phyloP scores from a whole-genome alignment of 2,797 vertebrate species.

The Avahi laniger region DNA sequence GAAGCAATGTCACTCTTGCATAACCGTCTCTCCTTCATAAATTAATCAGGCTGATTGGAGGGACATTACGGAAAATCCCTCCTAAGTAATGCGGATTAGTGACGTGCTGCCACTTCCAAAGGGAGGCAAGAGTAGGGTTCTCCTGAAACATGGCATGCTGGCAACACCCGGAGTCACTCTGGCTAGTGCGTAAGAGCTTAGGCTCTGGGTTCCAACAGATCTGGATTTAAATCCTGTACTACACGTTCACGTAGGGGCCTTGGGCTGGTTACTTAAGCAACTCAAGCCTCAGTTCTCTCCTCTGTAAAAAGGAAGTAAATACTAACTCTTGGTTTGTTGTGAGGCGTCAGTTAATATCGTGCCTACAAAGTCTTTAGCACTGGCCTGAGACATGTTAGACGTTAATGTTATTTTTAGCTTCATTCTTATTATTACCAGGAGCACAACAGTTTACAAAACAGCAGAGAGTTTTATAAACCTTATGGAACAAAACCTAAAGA shows the following conservation, averaged over 20 bases:
- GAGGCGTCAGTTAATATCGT: background rate
- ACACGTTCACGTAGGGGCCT: background rate
- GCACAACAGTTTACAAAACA: background rate
- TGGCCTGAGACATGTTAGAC: background rate
- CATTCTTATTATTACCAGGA: background rate
- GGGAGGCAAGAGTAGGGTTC: background rate
- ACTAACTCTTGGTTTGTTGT: background rate
- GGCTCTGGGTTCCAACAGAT: background rate
- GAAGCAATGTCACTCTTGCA: background rate
- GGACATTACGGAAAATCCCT: slow-evolving; percentile 37
- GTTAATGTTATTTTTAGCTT: background rate
- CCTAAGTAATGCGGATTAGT: slow-evolving; percentile 40
- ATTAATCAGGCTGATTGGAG: slow-evolving; percentile 50
- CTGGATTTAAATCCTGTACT: background rate
- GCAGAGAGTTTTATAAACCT: background rate
- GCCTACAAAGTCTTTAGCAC: background rate
- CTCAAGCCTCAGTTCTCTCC: background rate
- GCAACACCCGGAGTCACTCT: background rate
- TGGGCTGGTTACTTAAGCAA: background rate
- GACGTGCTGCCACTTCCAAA: slow-evolving; percentile 16
- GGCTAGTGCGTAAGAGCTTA: background rate
- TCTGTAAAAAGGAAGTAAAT: slow-evolving; percentile 5
- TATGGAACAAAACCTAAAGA: background rate
- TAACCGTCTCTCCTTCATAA: slow-evolving; percentile 39
- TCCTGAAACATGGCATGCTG: background rate